phyloP scores from a whole-genome alignment of 2,113 vertebrate genomes.

The Pristiophorus japonicus region DNA sequence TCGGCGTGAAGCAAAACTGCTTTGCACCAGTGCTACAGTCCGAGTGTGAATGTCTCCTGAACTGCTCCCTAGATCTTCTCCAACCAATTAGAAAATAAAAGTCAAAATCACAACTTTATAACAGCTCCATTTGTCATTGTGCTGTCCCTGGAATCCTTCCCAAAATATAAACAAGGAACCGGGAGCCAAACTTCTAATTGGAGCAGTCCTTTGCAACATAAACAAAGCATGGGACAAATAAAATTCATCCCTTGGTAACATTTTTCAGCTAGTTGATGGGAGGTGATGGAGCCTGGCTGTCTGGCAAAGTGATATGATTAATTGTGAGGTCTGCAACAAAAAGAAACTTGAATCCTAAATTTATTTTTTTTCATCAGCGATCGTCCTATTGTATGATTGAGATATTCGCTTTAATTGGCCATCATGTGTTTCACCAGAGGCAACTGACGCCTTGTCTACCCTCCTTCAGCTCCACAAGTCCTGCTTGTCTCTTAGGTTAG shows the following conservation, averaged over 20 bases:
- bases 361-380: neutral
- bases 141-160: neutral
- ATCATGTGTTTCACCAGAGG: conserved; percentile 12
- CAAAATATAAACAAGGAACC: neutral
- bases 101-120: neutral
- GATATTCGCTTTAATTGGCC: conserved; percentile 1
- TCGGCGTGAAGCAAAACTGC: neutral
- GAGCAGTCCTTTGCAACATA: neutral
- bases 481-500: neutral
- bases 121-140: neutral
- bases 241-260: neutral
- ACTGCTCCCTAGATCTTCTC: neutral
- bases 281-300: neutral
- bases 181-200: neutral
- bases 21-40: neutral
- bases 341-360: conserved; percentile 18
- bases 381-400: neutral
- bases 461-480: neutral
- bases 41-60: neutral
- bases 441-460: neutral
- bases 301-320: conserved; percentile 14
- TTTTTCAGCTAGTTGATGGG: neutral
- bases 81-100: neutral
- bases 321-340: neutral
- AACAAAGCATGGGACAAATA: neutral